These are phyloP conservation scores for Marmota flaviventris DNA, from an alignment of 2,113 vertebrate species.

Conservation along the genomic window DNA sequence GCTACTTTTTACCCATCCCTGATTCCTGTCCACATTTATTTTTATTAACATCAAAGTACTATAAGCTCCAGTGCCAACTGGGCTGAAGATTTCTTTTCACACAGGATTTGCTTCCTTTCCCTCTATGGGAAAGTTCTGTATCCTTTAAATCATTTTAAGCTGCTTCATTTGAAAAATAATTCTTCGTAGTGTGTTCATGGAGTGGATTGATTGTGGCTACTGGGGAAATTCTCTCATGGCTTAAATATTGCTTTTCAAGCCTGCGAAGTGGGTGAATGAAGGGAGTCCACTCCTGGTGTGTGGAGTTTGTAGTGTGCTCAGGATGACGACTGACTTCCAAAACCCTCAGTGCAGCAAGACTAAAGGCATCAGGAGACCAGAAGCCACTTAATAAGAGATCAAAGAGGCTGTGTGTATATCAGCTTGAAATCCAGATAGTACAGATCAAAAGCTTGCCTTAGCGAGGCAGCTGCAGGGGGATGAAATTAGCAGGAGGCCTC, in stretches of 20 bases:
- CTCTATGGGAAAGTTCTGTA: slow-evolving; percentile 85
- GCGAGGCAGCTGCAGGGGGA: slow-evolving; percentile 63
- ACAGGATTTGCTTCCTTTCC: slow-evolving; percentile 85
- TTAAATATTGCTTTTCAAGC: slow-evolving; percentile 81
- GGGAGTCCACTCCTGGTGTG: slow-evolving; percentile 75
- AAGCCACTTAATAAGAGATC: slow-evolving; percentile 83
- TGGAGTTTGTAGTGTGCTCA: slow-evolving; percentile 72
- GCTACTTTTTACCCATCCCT: slow-evolving; percentile 81
- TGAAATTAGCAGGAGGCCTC: slow-evolving; percentile 41
- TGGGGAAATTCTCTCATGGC: slow-evolving; percentile 84
- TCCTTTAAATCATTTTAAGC: slow-evolving; percentile 88
- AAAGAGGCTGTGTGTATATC: slow-evolving; percentile 79
- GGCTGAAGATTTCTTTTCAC: slow-evolving; percentile 86
- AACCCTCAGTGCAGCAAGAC: slow-evolving; percentile 72
- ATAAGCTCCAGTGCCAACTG: slow-evolving; percentile 82
- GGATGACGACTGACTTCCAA: slow-evolving; percentile 73
- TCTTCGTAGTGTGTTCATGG: slow-evolving; percentile 83
- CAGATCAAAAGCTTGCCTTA: slow-evolving; percentile 61
- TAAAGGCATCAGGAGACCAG: slow-evolving; percentile 77
- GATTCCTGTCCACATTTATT: slow-evolving; percentile 82
- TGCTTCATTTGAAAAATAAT: slow-evolving; percentile 86
- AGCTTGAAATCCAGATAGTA: slow-evolving; percentile 66
- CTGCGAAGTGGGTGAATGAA: slow-evolving; percentile 69
- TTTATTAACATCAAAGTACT: slow-evolving; percentile 87
- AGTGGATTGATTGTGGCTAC: slow-evolving; percentile 83